Evolutionary conservation across 2,888 invertebrate species (phyloP).

Genomic region (Melinaea marsaeus): DNA sequence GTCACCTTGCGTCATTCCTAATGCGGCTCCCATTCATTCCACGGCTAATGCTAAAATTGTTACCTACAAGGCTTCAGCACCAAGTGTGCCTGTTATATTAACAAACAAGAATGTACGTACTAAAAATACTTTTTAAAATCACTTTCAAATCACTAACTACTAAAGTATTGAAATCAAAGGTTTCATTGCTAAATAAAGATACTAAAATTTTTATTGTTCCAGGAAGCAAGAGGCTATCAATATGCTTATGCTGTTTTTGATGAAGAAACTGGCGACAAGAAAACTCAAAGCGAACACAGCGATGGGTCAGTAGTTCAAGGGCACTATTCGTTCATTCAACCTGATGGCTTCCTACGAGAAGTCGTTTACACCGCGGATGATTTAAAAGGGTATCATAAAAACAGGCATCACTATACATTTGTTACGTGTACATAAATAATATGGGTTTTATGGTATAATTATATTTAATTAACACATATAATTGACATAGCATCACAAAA

Average conservation of each 20-base stretch:
- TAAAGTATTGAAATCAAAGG: no score
- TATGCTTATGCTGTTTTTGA: slow-evolving; percentile 77
- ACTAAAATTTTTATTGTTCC: slow-evolving; percentile 14
- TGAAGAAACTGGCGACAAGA: slow-evolving; percentile 74
- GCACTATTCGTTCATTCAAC: slow-evolving; percentile 73
- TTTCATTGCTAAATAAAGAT: no score
- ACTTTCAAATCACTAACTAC: no score
- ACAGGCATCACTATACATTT: slow-evolving; percentile 8
- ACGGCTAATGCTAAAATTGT: slow-evolving; percentile 47
- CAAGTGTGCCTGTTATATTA: slow-evolving; percentile 51
- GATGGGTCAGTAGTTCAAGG: slow-evolving; percentile 75
- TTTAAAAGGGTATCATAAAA: slow-evolving; percentile 56
- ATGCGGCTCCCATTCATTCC: slow-evolving; percentile 41
- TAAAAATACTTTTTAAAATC: not conserved
- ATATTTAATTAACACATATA: not conserved
- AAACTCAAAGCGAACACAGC: slow-evolving; percentile 71
- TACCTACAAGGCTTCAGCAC: slow-evolving; percentile 45
- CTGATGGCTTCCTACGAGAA: slow-evolving; percentile 73
- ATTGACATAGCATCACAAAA: no score
- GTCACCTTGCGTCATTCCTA: slow-evolving; percentile 56
- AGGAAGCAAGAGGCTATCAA: slow-evolving; percentile 56
- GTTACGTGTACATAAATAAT: not conserved
- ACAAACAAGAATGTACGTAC: slow-evolving; percentile 52
- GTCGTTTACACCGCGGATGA: slow-evolving; percentile 77
- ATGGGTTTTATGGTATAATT: not conserved